Evolutionary conservation across 2,888 invertebrate species (phyloP), one percentile per base, ranked within the genome.

Genomic region (Emesis russula): DNA sequence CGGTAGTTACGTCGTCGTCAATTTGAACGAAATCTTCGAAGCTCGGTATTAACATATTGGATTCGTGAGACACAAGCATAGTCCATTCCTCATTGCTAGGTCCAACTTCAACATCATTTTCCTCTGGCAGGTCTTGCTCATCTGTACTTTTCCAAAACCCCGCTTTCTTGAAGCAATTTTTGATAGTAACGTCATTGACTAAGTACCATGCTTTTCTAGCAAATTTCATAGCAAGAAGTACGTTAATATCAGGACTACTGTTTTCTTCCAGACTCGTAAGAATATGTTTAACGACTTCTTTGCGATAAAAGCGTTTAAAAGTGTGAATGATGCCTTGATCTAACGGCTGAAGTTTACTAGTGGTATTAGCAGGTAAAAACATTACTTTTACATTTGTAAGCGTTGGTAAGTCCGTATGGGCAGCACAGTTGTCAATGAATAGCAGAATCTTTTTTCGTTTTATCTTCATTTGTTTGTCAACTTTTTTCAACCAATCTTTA

Each of bases 21-120:
- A 88, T 86, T 81, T 87, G 84, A 78, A 89, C 90, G 83, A 90
- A 90, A 80, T 90, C 90, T 84, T 92, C 90, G 78, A 82, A 86
- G 84, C 74, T 76, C 75, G 81, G 74, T 44, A 81, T 81, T 75
- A 81, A 81, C 81, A 85, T 76, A 85, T 76, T 85, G 81, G 80
- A 63, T 85, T 85, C 76, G 85, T 85, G 85, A 83, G 87, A 90
- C 79, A 87, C 86, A 85, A 90, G 85, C 89, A 87, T 92, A 84
- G 86, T 89, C 90, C 88, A 88, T 90, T 44, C 44, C 44, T 44
- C 44, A 44, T 44, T 44, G 44, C 44, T 44, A 44, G 44, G 9
- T 44, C 44, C 44, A 44, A 44, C 44, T 44, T 44, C 44, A 44
- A 44, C 44, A 44, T 53, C 15, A 53, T 53, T 53, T 53, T 15